Base-by-base conservation (phyloP, 2,113 vertebrate species). In the Pelecanus crispus region DNA sequence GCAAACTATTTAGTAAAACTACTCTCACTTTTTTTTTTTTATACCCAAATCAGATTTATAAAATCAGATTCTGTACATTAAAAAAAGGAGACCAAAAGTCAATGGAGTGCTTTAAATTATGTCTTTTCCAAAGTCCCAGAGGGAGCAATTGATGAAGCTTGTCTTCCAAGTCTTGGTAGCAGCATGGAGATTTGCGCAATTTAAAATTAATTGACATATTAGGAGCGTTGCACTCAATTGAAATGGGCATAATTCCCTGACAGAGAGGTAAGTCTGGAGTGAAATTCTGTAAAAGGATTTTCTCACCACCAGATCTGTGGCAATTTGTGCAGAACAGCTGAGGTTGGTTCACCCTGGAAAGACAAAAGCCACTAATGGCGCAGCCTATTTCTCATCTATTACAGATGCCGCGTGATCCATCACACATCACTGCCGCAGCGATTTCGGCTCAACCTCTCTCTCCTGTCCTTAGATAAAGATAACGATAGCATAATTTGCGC, bases 361-460 rank as follows among this genome's bases (percentile, higher is more conserved):
- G 55, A 42, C 81, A 84, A 21, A 73, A 89, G 65, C 56, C 88
- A 53, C 26, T 74, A 79, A 34, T 8, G 75, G 65, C 7, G 5
- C 84, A 87, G 65, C 31, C 42, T 28, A 0, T 32, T 86, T 71
- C 73, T 74, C 86, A 61, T 38, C 65, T 21, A 17, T 40, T 40
- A 55, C 40, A 20, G 77, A 49, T 25, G 22, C 47, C 5, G n/a
- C 29, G 7, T 2, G 17, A 90, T 65, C 53, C 81, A 67, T 21
- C 61, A 47, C 78, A 12, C 1, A 0, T 29, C 59, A 18, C n/a
- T 56, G 56, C 50, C 0, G 0, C 71, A 80, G 81, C 2, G 3
- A 73, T 24, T 82, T 45, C 86, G 93, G 82, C 53, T 56, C 45
- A 65, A 21, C 40, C 42, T 45, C 36, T 68, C 65, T 34, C 58